Percentiles rank a stretch among this genome's conserved stretches.
Conservation (phyloP, 2,113 vertebrate species). For the Neogobius melanostomus region DNA sequence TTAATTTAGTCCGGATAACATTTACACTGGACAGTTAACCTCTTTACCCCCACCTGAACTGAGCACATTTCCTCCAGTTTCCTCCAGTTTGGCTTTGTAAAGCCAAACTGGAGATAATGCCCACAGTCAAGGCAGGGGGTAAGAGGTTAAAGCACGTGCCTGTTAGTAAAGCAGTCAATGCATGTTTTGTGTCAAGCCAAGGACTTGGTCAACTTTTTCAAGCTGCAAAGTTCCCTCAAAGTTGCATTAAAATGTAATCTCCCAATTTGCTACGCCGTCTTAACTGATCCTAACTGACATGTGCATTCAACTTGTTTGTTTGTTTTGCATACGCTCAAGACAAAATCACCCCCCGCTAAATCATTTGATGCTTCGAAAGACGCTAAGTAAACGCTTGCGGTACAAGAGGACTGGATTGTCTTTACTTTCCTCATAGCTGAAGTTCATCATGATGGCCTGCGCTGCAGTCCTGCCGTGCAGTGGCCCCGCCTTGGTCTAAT, state of each 20-base stretch:
- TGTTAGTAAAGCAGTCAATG: no score
- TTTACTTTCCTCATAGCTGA: background rate
- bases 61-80: no score
- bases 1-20: no score
- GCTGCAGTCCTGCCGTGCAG: slow-evolving; percentile 4
- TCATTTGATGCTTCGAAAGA: background rate
- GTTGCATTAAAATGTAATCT: background rate
- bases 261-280: background rate
- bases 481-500: slow-evolving; percentile 7
- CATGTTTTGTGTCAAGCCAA: no score
- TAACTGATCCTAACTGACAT: slow-evolving; percentile 6
- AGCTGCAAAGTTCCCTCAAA: background rate
- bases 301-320: background rate
- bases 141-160: no score
- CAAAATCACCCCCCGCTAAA: background rate
- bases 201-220: background rate
- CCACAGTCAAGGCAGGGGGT: no score
- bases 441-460: background rate
- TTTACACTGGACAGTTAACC: no score
- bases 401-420: background rate
- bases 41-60: no score
- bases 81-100: no score
- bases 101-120: no score
- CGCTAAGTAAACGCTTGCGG: background rate
- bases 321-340: background rate